These are phyloP conservation scores for Danaus melanippus DNA, from an alignment of 1,140 invertebrate genomes.

Conservation along the genomic window DNA sequence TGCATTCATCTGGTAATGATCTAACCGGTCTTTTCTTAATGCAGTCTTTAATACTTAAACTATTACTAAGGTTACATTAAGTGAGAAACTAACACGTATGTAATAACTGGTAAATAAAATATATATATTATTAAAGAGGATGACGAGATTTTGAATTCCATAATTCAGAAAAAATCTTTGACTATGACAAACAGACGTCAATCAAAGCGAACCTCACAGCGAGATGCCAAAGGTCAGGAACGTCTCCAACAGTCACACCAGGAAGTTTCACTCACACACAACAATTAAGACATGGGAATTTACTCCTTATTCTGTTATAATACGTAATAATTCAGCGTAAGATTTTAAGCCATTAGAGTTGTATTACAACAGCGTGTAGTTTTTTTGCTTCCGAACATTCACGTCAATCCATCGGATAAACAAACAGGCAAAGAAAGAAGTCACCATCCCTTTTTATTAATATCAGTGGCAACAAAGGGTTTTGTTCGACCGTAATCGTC, in stretches of 20 bases:
- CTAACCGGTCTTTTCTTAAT: slow-evolving; percentile 21
- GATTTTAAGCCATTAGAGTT: slow-evolving; percentile 4
- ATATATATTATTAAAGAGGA: slow-evolving; percentile 4
- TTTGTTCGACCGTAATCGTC: slow-evolving; percentile 56
- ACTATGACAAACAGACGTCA: slow-evolving; percentile 57
- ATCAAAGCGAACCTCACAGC: slow-evolving; percentile 54
- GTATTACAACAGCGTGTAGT: slow-evolving; percentile 7
- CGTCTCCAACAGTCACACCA: slow-evolving; percentile 29
- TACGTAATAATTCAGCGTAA: slow-evolving; percentile 24
- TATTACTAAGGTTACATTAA: slow-evolving; percentile 7
- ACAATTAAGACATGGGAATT: slow-evolving; percentile 22
- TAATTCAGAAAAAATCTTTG: slow-evolving; percentile 53
- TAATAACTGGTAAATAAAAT: neutral
- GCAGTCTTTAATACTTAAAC: slow-evolving; percentile 1
- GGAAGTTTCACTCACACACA: slow-evolving; percentile 11
- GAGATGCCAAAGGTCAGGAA: slow-evolving; percentile 54
- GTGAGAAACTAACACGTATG: neutral
- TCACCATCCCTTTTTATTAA: slow-evolving; percentile 64
- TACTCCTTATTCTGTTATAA: slow-evolving; percentile 20
- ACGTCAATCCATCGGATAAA: slow-evolving; percentile 59
- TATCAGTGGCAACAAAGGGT: slow-evolving; percentile 59
- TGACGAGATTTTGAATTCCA: slow-evolving; percentile 6
- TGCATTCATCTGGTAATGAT: slow-evolving; percentile 20
- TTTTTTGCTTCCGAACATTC: slow-evolving; percentile 60
- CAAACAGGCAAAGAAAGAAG: slow-evolving; percentile 49